These are phyloP conservation scores for Periplaneta americana DNA, from an alignment of 1,140 invertebrate genomes.

Conservation along the genomic window DNA sequence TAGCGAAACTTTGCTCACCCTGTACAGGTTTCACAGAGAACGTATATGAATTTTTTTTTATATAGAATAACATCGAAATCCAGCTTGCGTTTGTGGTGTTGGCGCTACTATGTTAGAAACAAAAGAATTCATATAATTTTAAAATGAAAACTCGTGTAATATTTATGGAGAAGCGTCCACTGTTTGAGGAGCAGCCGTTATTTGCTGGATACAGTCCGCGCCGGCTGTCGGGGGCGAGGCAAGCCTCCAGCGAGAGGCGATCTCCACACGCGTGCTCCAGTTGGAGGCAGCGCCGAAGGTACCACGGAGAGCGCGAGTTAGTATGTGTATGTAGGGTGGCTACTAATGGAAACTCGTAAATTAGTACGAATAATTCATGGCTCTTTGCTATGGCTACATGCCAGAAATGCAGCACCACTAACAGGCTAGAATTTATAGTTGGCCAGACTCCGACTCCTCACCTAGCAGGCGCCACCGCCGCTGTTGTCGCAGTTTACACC, in stretches of 20 bases:
- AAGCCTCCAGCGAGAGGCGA: neutral
- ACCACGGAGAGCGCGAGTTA: neutral
- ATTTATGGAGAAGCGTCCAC: too few relatives aligned
- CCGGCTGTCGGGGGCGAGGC: too few relatives aligned
- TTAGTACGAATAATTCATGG: conserved; percentile 9
- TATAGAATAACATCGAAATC: too few relatives aligned
- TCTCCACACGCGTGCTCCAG: neutral
- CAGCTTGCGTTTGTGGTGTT: too few relatives aligned
- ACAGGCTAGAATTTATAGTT: neutral
- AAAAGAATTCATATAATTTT: too few relatives aligned
- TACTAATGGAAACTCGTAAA: conserved; percentile 10
- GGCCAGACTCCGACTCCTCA: neutral
- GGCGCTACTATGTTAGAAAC: too few relatives aligned
- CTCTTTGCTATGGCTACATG: conserved; percentile 4
- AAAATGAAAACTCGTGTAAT: too few relatives aligned
- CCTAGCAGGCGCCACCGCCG: neutral
- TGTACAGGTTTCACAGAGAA: too few relatives aligned
- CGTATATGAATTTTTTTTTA: too few relatives aligned
- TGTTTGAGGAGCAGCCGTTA: too few relatives aligned
- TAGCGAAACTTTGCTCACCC: too few relatives aligned
- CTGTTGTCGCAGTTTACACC: neutral
- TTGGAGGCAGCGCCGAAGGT: neutral
- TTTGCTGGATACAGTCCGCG: too few relatives aligned
- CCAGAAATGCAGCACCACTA: neutral
- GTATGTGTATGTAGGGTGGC: neutral